A percentile compares a stretch with the other conserved stretches of the same genome.
phyloP scores from a whole-genome alignment of 1,140 invertebrate genomes.

The Batillaria attramentaria region DNA sequence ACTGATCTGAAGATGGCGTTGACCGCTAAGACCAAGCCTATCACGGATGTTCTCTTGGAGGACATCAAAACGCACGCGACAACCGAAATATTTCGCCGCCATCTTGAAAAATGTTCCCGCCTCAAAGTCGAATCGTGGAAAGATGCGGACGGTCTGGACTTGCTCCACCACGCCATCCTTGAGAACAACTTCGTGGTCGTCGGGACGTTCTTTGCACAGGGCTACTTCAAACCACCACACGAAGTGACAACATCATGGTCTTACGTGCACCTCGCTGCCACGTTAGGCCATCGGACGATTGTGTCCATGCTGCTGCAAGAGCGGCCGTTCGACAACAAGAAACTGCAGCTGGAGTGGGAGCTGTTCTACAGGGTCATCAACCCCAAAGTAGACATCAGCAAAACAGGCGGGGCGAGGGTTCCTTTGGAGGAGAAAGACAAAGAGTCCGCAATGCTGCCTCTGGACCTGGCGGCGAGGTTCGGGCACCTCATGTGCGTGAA shows the following conservation, averaged over 20 bases:
- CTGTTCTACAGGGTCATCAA: constrained; percentile 21
- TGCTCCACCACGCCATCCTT: constrained; percentile 61
- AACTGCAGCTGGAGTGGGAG: constrained; percentile 33
- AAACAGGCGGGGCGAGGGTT: neutral
- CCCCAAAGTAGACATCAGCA: constrained; percentile 29
- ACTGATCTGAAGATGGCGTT: too few species aligned
- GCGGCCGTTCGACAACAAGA: constrained; percentile 51
- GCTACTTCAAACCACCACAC: constrained; percentile 61
- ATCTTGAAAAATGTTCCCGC: constrained; percentile 46
- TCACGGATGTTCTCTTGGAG: constrained; percentile 33
- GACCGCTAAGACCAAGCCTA: too few species aligned
- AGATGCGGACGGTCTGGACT: constrained; percentile 50
- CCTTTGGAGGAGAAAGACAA: constrained; percentile 14
- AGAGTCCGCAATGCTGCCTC: constrained; percentile 36
- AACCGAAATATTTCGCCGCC: constrained; percentile 8
- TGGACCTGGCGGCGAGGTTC: constrained; percentile 57
- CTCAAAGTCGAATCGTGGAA: constrained; percentile 40
- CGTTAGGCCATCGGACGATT: constrained; percentile 53
- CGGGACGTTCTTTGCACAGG: constrained; percentile 52
- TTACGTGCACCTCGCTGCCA: constrained; percentile 59
- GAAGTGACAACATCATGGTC: constrained; percentile 46
- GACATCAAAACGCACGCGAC: constrained; percentile 23
- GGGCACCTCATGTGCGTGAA: constrained; percentile 56
- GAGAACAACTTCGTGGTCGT: constrained; percentile 57
- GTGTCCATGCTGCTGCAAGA: constrained; percentile 58